A percentile compares a stretch with the other conserved stretches of the same genome.
phyloP scores from a whole-genome alignment of 2,888 invertebrate genomes.

The Ceraclea dissimilis region DNA sequence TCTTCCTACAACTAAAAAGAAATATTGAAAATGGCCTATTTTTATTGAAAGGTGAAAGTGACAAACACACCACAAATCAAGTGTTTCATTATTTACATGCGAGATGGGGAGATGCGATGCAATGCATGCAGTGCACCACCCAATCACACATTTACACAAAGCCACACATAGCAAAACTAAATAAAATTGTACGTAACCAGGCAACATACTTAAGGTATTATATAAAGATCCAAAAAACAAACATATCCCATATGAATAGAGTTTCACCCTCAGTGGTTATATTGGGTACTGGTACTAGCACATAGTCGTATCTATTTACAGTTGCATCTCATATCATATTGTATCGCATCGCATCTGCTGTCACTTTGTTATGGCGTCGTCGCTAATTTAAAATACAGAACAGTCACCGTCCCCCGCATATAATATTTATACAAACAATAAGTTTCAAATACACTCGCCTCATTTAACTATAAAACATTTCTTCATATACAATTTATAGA shows the following conservation, averaged over 20 bases:
- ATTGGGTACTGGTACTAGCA: too few relatives aligned
- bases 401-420: not conserved
- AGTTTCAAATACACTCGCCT: conserved; percentile 1
- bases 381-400: conserved; percentile 6
- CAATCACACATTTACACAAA: conserved; percentile 14
- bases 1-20: conserved; percentile 26
- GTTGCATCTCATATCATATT: not conserved
- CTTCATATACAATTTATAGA: conserved; percentile 14
- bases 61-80: conserved; percentile 23
- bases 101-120: not conserved
- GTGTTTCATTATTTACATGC: conserved; percentile 21
- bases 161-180: conserved; percentile 24
- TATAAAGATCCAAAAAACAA: conserved; percentile 4
- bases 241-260: not conserved
- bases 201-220: conserved; percentile 17
- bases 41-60: conserved; percentile 26
- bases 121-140: too few relatives aligned
- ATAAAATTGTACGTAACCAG: conserved; percentile 20
- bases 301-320: too few relatives aligned
- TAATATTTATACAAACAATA: conserved; percentile 5
- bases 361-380: conserved; percentile 6
- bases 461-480: conserved; percentile 12
- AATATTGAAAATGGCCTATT: conserved; percentile 25
- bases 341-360: too few relatives aligned
- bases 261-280: too few relatives aligned